Base-by-base conservation (phyloP, 1,140 invertebrate species). In the Trachymyrmex septentrionalis region DNA sequence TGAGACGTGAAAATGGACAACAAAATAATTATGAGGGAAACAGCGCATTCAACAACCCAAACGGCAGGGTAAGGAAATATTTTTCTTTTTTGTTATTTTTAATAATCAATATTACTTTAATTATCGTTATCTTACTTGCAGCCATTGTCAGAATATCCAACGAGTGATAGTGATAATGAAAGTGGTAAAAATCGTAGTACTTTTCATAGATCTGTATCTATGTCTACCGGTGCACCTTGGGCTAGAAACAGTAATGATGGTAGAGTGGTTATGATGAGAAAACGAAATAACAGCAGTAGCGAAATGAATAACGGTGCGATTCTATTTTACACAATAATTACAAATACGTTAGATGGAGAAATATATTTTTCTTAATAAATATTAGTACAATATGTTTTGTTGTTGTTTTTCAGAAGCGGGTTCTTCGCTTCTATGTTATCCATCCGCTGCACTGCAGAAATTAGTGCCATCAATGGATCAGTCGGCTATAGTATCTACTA, bases 341-440 rank as follows among this genome's bases (percentile, higher is more conserved):
- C 19, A 59, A 57, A 61, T 73, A 57, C 10, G 3, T 0, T 53
- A 50, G 12, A 30, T 63, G 4, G 5, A 16, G 0, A 44, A 14
- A 44, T 67, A 14, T 5, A 85, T 16, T 77, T 80, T 64, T 1
- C 0, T 9, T 1, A 30, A 10, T 19, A 50, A 44, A 24, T 75
- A 21, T 53, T 55, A 55, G 14, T n/a, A 48, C 12, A 48, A 50
- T 50, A 66, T 63, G 4, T 12, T 19, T 75, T 14, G 4, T n/a
- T 14, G 4, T n/a, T 73, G 48, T 85, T 7, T 86, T 80, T 61
- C 77, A 96, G 95, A 96, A 90, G 96, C 96, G 50, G 97, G 97
- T 16, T 97, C 97, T 67, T 98, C 98, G 0, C 95, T 98, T 1
- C 94, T 99, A 2, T 98, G 97, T 81, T 97, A 98, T 92, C 98